Evolutionary conservation across 2,797 vertebrate genomes (phyloP), one percentile per base, ranked within the genome.

Genomic region (Cetoscarus ocellatus): DNA sequence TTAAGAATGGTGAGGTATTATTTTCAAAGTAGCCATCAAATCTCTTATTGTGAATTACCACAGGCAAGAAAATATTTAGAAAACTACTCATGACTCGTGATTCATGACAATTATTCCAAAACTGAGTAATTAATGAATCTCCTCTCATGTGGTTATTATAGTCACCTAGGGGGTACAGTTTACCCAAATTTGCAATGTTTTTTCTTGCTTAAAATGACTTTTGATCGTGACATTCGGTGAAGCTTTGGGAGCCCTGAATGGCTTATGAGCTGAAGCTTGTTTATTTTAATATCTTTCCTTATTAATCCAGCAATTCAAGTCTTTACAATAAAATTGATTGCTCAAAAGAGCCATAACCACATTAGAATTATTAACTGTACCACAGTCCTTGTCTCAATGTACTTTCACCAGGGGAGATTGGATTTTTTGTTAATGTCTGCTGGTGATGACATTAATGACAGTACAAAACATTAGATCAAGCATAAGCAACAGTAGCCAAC

Each of bases 141-240:
- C 7, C 44, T 10, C 34, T 7, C 35, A 15, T 43, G 0, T 10
- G 40, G 9, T 61, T n/a, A 27, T 66, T 14, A 52, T 47, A 14
- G 8, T 0, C 6, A 6, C 7, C 8, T 39, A 15, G 11, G 15
- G 38, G 19, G 49, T 42, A 43, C 2, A n/a, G 6, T 57, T 74
- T 39, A 58, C 3, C 27, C 4, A 12, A 57, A 61, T 49, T 5
- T 42, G 7, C 1, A 17, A 42, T 49, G 1, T 55, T 48, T 27
- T 15, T 6, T 57, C 12, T 60, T 43, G 1, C 19, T 53, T 61
- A 18, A 61, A 61, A 40, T 67, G 2, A 59, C 38, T 42, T 48
- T 44, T 5, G 12, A 44, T 14, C 11, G 6, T 15, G 14, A 44
- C 13, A 43, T 12, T 2, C 11, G 11, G 11, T 42, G 40, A 42